Evolutionary conservation across 1,140 invertebrate genomes (phyloP).

Genomic region (Venturia canescens): DNA sequence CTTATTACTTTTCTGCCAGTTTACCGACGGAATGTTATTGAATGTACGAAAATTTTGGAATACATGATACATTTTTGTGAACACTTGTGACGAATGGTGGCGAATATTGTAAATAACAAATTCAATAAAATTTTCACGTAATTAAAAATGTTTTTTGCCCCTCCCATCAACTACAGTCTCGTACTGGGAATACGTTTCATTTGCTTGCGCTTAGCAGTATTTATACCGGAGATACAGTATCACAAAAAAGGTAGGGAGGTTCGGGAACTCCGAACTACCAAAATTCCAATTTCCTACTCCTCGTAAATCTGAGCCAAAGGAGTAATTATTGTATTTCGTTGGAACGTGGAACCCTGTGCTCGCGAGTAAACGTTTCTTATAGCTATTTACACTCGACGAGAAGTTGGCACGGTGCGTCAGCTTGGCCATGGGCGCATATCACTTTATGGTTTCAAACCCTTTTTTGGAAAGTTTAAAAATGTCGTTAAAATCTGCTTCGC

Average conservation of each 20-base stretch:
- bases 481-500: no score
- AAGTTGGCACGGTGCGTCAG: conserved; percentile 70
- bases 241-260: background rate
- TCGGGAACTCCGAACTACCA: conserved; percentile 59
- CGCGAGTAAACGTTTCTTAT: conserved; percentile 65
- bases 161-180: conserved; percentile 48
- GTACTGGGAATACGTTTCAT: conserved; percentile 11
- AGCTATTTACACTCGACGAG: conserved; percentile 68
- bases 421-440: conserved; percentile 68
- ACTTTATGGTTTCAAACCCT: background rate
- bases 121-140: conserved; percentile 66
- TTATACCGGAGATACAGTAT: background rate
- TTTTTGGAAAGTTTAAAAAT: background rate
- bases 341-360: conserved; percentile 9
- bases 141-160: conserved; percentile 73
- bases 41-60: no score
- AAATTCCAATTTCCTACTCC: conserved; percentile 76
- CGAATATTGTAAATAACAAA: no score
- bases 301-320: conserved; percentile 74
- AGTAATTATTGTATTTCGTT: conserved; percentile 76
- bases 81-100: no score
- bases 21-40: no score
- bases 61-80: no score
- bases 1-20: no score
- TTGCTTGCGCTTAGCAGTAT: background rate